Percentiles rank a stretch among this genome's conserved stretches.
Evolutionary conservation across 2,888 invertebrate genomes (phyloP).

Genomic region (Drosophila sordidapex): DNA sequence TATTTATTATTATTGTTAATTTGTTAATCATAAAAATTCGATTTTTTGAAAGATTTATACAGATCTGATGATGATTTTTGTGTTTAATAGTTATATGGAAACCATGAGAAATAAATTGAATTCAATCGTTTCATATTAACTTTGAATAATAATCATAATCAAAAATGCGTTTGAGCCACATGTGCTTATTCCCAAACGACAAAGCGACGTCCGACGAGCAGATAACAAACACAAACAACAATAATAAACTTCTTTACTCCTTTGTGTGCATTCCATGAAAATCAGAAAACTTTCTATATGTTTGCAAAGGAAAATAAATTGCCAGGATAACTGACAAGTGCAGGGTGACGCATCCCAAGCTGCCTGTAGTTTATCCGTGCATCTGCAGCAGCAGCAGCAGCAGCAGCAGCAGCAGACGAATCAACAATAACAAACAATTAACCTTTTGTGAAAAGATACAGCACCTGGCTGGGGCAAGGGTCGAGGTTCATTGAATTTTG

Average conservation of each 20-base stretch:
- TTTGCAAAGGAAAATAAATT: slow-evolving; percentile 55
- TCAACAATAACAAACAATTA: slow-evolving; percentile 63
- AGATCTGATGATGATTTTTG: neutral
- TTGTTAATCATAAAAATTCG: neutral
- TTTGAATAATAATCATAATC: neutral
- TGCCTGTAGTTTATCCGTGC: slow-evolving; percentile 50
- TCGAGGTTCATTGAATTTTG: slow-evolving; percentile 22
- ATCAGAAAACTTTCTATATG: slow-evolving; percentile 21
- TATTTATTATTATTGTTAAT: neutral
- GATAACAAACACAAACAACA: slow-evolving; percentile 1
- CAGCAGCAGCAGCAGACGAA: slow-evolving; percentile 36
- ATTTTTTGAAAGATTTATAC: accelerated
- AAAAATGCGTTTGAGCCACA: slow-evolving; percentile 21
- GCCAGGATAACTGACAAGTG: slow-evolving; percentile 75
- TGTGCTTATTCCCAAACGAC: slow-evolving; percentile 48
- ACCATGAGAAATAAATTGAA: neutral
- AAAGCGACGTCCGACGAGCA: neutral
- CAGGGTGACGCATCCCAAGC: slow-evolving; percentile 14
- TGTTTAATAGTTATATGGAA: neutral
- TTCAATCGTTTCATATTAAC: neutral
- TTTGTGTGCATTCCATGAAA: slow-evolving; percentile 13
- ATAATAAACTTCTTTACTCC: neutral
- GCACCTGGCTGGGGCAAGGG: slow-evolving; percentile 35
- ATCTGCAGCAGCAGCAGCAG: slow-evolving; percentile 18
- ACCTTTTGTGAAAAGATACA: slow-evolving; percentile 57